Evolutionary conservation across 2,888 invertebrate species (phyloP), one percentile per base, ranked within the genome.

Genomic region (Gymnosoma rotundatum): DNA sequence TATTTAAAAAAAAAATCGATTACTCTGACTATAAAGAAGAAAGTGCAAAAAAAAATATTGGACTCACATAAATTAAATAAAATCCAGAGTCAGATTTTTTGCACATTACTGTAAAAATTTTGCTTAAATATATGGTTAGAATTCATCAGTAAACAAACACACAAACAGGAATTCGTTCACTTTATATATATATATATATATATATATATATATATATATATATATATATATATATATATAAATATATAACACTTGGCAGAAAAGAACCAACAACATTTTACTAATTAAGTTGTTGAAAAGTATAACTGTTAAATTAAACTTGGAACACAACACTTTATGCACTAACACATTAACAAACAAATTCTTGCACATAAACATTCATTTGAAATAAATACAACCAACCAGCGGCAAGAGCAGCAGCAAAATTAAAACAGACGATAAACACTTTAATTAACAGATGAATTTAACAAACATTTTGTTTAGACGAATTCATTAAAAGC

Each of bases 381-480:
- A 32, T 32, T 32, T 32, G 0, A 32, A 32, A 32, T 52, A 18
- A 6, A 52, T 20, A 52, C 50, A 14, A 2, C 7, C 7, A 52
- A 1, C n/a, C 50, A 52, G 18, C 7, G 9, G 10, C 20, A 16
- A 48, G n/a, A 64, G 42, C 20, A 45, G 21, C 1, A n/a, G 14
- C 1, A 21, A n/a, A 9, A 54, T 25, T 67, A 12, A 54, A 56
- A 20, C n/a, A 20, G 10, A 72, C 60, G 20, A 38, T 50, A 36
- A 79, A 79, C 79, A 67, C 66, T 52, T 66, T 73, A 66, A 79
- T 79, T 73, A 66, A 79, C 66, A 79, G 50, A 60, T 79, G 42
- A 60, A 60, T 67, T 79, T 60, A 60, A 79, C 60, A 79, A 60
- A 45, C 38, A 38, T 20, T 52, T 21, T 36, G 20, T 45, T 8